These are phyloP conservation scores for Coelinius sp. DNA, from an alignment of 2,888 invertebrate genomes.

Conservation along the genomic window DNA sequence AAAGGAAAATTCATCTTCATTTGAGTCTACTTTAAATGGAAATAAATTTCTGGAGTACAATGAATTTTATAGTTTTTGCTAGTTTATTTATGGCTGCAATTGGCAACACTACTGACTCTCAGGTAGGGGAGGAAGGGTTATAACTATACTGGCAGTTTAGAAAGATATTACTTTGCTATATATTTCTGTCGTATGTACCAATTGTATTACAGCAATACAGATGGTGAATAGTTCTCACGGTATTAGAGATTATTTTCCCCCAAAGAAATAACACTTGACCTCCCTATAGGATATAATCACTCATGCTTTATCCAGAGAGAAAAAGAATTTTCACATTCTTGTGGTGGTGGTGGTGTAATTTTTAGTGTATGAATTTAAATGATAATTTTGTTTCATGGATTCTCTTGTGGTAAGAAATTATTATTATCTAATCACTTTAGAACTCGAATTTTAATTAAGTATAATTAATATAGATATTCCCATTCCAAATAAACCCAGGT, in stretches of 20 bases:
- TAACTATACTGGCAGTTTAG: neutral
- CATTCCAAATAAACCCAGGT: neutral
- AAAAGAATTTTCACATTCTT: neutral
- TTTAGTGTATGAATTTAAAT: neutral
- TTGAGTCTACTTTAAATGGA: neutral
- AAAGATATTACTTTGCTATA: neutral
- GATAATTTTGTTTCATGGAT: too few relatives aligned
- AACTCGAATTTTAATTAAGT: too few relatives aligned
- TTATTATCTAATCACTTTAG: too few relatives aligned
- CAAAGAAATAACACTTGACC: neutral
- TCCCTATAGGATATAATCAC: neutral
- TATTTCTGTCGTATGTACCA: neutral
- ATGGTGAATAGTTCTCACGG: constrained; percentile 3
- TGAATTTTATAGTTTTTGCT: neutral
- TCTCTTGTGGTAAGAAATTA: too few relatives aligned
- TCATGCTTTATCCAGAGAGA: neutral
- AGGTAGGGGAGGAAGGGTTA: neutral
- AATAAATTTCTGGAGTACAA: neutral
- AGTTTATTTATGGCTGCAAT: neutral
- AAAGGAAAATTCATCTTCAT: neutral
- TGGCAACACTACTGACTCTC: neutral
- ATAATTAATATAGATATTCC: too few relatives aligned
- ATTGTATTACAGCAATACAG: constrained; percentile 11
- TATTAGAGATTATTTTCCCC: constrained; percentile 6
- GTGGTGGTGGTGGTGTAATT: neutral